Conservation (phyloP, 2,113 vertebrate genomes). For the Pelvicachromis taeniatus region DNA sequence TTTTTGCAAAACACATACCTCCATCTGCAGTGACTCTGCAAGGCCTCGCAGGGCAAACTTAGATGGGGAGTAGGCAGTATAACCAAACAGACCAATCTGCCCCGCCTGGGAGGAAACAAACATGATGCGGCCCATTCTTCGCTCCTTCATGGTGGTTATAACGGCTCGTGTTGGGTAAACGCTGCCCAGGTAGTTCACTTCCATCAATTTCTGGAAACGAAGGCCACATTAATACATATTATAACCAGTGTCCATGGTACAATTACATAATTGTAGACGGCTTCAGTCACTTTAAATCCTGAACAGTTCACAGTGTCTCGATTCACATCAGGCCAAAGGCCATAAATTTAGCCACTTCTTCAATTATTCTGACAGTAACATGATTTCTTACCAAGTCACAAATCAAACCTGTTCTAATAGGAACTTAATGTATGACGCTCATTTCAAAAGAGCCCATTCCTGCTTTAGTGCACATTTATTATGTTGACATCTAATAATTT, state of each 20-base stretch:
- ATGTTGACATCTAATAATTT: neutral
- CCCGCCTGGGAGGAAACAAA: constrained; percentile 96
- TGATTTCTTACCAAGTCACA: neutral
- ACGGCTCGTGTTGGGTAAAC: constrained; percentile 92
- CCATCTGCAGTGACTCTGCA: constrained; percentile 97
- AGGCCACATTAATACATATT: neutral
- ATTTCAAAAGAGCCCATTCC: neutral
- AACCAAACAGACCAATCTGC: constrained; percentile 90
- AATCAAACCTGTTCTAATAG: neutral
- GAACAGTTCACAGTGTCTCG: neutral
- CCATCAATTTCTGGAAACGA: constrained; percentile 84
- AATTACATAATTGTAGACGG: neutral
- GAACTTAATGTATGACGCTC: neutral
- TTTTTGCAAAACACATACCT: constrained; percentile 72
- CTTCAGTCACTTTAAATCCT: neutral
- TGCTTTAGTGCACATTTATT: neutral
- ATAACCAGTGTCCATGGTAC: neutral
- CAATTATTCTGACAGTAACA: neutral
- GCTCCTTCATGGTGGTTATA: constrained; percentile 94
- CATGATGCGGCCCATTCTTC: constrained; percentile 90
- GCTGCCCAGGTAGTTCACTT: constrained; percentile 94
- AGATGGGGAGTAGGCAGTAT: constrained; percentile 90
- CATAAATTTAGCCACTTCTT: neutral
- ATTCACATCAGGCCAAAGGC: neutral
- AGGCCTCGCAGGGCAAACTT: constrained; percentile 93